Conservation (phyloP, 2,888 invertebrate species). For the Heliconius sara region DNA sequence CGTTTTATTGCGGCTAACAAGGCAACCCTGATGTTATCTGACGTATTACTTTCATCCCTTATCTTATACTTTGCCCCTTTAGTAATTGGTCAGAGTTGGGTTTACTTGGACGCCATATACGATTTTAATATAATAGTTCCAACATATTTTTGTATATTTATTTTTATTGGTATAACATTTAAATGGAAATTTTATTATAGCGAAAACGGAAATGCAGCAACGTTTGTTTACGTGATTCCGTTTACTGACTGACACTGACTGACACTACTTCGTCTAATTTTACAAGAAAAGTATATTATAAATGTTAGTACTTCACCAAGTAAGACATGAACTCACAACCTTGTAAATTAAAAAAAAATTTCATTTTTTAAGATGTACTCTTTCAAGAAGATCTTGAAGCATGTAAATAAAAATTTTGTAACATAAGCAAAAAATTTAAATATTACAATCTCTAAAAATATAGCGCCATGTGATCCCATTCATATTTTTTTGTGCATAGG, state of each 20-base stretch:
- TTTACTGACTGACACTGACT: too few species aligned
- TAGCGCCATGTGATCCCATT: conserved; percentile 59
- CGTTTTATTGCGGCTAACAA: conserved; percentile 79
- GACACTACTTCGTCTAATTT: too few species aligned
- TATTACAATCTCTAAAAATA: conserved; percentile 1
- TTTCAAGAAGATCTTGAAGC: too few species aligned
- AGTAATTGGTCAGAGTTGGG: conserved; percentile 67
- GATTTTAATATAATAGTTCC: not conserved
- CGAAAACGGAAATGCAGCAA: too few species aligned
- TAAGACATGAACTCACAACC: too few species aligned
- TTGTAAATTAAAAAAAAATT: too few species aligned
- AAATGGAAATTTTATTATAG: too few species aligned
- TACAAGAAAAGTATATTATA: too few species aligned
- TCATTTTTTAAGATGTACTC: too few species aligned
- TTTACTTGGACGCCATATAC: conserved; percentile 60
- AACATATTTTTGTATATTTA: not conserved
- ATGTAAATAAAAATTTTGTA: not conserved
- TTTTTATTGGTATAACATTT: too few species aligned
- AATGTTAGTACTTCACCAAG: too few species aligned
- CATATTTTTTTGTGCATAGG: conserved; percentile 62
- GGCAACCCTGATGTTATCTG: conserved; percentile 76
- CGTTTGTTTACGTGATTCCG: too few species aligned
- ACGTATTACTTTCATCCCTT: conserved; percentile 81
- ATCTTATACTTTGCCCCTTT: conserved; percentile 64
- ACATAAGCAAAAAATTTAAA: not conserved